Evolutionary conservation across 2,888 invertebrate species (phyloP).

Genomic region (Lottia scabra): DNA sequence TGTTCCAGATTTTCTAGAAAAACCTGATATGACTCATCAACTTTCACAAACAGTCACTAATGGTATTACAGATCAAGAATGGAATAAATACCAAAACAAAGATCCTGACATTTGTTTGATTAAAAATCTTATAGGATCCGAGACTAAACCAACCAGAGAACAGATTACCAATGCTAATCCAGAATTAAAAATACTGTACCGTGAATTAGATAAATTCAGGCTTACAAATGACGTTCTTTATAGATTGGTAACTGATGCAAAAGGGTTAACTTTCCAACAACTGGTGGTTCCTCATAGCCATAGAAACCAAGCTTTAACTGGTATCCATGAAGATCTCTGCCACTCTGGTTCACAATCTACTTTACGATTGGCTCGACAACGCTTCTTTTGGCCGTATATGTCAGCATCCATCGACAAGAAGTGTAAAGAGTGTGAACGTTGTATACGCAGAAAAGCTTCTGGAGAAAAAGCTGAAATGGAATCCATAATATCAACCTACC

Average conservation of each 20-base stretch:
- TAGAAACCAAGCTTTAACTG: not conserved
- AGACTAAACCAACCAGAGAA: not conserved
- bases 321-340: not conserved
- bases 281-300: not conserved
- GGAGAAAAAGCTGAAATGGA: not conserved
- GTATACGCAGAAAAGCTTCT: conserved; percentile 14
- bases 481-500: conserved; percentile 26
- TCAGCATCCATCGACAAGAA: conserved; percentile 25
- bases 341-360: not conserved
- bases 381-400: conserved; percentile 41
- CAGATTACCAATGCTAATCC: not conserved
- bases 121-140: not conserved
- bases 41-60: not conserved
- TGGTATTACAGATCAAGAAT: not conserved
- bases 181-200: not conserved
- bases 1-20: not conserved
- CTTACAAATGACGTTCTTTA: not conserved
- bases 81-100: not conserved
- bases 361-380: not conserved
- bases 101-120: not conserved
- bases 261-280: not conserved
- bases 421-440: conserved; percentile 32
- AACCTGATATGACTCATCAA: not conserved
- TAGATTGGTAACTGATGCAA: not conserved
- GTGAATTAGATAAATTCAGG: not conserved